These are phyloP conservation scores for Pycnonotus jocosus DNA, from an alignment of 2,113 vertebrate species.

Conservation along the genomic window DNA sequence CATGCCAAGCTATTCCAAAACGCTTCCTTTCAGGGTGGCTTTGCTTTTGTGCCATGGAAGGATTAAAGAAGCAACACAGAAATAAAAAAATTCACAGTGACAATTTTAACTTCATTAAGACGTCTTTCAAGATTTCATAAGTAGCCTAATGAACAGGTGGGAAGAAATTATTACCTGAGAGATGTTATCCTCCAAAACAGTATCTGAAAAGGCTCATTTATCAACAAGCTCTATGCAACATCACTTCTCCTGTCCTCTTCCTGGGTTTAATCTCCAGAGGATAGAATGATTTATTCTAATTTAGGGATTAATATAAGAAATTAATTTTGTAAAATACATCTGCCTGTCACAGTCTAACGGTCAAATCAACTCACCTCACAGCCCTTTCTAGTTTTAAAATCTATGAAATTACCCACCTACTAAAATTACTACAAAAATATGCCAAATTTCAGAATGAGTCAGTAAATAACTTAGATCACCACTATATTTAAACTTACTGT, in stretches of 20 bases:
- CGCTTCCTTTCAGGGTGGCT: not conserved
- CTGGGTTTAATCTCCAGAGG: not conserved
- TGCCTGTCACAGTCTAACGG: not conserved
- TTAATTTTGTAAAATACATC: not conserved
- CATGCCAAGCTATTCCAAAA: not conserved
- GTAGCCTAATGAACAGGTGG: not conserved
- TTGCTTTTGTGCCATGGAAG: not conserved
- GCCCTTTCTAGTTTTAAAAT: not conserved
- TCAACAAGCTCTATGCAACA: not conserved
- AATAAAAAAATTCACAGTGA: not conserved
- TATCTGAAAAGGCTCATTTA: constrained; percentile 3
- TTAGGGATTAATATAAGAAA: not conserved
- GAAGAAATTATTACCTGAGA: not conserved
- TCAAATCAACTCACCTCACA: not conserved
- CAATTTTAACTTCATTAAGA: not conserved
- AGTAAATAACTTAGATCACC: not conserved
- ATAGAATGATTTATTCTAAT: not conserved
- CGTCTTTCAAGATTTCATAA: not conserved
- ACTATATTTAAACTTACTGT: not conserved
- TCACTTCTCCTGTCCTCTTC: not conserved
- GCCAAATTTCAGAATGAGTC: not conserved
- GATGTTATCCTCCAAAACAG: not conserved
- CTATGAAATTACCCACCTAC: not conserved
- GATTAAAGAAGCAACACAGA: not conserved
- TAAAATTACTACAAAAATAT: not conserved